Evolutionary conservation across 2,888 invertebrate genomes (phyloP), one percentile per base, ranked within the genome.

Genomic region (Leucophenga montana): DNA sequence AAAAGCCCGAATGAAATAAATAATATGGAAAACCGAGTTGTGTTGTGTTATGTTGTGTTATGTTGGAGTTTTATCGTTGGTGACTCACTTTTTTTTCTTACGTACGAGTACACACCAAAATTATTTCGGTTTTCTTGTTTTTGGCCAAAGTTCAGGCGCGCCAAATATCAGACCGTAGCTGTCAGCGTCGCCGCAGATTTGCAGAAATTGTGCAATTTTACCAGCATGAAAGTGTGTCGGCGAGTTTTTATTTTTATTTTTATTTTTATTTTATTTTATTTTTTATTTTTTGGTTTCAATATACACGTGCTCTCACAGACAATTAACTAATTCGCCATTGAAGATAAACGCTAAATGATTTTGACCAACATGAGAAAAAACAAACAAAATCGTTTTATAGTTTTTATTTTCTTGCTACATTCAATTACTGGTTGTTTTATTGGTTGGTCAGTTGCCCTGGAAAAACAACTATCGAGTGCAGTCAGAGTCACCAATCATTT

Each of bases 161-260:
- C 64, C 57, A 67, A 67, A 59, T 67, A 59, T 59, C 46, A 67
- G 50, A 46, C 18, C 39, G 39, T 5, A 39, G 39, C 39, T 39
- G 39, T 39, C 39, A 39, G 39, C 39, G 9, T 22, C 27, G 68
- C 20, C 54, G 50, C 48, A 73, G 73, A 50, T 54, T 68, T 68
- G 69, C 46, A 56, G 31, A 14, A 65, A 69, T 81, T 81, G 83
- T 81, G 80, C 78, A 84, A 81, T 76, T 75, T 73, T 74, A 33
- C 20, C 68, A 56, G 66, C 56, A 62, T 39, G 65, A 65, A 66
- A 57, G 67, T 44, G 33, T 64, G 67, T 33, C 67, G 64, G 6
- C 16, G 33, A 53, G n/a, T 44, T 66, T 31, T 39, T 27, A 27
- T 39, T 16, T 22, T 22, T 18, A 14, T 50, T 50, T 31, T 5